These are phyloP conservation scores for Delia radicum DNA, from an alignment of 1,140 invertebrate species.

Conservation along the genomic window DNA sequence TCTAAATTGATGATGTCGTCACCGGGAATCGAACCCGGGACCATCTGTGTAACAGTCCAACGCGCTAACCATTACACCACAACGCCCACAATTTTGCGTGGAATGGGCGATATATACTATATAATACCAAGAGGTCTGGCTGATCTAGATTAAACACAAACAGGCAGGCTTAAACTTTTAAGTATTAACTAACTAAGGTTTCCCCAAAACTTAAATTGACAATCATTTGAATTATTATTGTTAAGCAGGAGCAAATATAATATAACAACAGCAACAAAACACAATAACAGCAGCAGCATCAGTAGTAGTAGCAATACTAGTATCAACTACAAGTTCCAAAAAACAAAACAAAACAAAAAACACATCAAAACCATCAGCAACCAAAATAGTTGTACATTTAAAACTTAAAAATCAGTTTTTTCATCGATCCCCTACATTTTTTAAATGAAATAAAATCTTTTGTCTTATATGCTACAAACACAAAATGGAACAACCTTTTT, in stretches of 20 bases:
- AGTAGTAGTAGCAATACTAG: not conserved
- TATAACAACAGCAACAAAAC: not conserved
- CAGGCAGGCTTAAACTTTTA: slow-evolving; percentile 11
- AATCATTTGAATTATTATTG: slow-evolving; percentile 33
- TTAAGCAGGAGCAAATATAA: slow-evolving; percentile 25
- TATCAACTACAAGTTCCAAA: not conserved
- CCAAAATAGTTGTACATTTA: slow-evolving; percentile 13
- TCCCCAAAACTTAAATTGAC: slow-evolving; percentile 27
- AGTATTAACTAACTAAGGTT: slow-evolving; percentile 22
- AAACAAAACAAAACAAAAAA: not conserved
- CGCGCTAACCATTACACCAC: too few species aligned
- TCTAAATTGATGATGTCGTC: too few species aligned
- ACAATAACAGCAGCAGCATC: not conserved
- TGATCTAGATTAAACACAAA: slow-evolving; percentile 21
- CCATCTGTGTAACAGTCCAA: too few species aligned
- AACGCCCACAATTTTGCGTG: too few species aligned
- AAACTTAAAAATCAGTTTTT: not conserved
- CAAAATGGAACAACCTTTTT: too few species aligned
- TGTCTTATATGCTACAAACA: not conserved
- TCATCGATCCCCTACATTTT: too few species aligned
- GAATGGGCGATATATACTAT: too few species aligned
- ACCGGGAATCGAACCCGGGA: too few species aligned
- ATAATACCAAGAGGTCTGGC: slow-evolving; percentile 18
- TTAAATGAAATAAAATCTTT: not conserved
- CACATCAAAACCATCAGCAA: slow-evolving; percentile 7